A percentile compares a stretch with the other conserved stretches of the same genome.
These are phyloP conservation scores for Notolabrus celidotus DNA, from an alignment of 2,797 vertebrate genomes.

Conservation along the genomic window DNA sequence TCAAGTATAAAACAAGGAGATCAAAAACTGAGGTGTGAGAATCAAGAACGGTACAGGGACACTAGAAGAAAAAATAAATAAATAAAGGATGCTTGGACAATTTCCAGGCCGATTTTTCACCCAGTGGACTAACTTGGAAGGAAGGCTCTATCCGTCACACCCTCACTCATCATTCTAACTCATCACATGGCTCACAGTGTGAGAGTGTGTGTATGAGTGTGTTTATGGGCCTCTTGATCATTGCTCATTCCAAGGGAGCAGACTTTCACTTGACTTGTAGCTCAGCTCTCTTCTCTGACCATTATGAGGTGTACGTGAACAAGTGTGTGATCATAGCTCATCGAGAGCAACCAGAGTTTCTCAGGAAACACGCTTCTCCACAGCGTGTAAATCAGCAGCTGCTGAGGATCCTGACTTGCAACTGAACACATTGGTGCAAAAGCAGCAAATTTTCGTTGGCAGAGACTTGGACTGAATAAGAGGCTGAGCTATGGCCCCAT, in stretches of 20 bases:
- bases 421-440: slow-evolving; percentile 29
- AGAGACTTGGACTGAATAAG: slow-evolving; percentile 13
- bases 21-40: background rate
- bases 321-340: slow-evolving; percentile 43
- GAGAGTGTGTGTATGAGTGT: slow-evolving; percentile 10
- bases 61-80: background rate
- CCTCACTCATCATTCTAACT: slow-evolving; percentile 48
- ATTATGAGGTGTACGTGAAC: slow-evolving; percentile 18
- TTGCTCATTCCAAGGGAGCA: slow-evolving; percentile 34
- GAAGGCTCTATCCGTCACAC: slow-evolving; percentile 53
- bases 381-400: slow-evolving; percentile 33
- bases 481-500: slow-evolving; percentile 11
- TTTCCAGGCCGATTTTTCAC: slow-evolving; percentile 48
- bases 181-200: slow-evolving; percentile 33
- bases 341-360: slow-evolving; percentile 35
- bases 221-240: slow-evolving; percentile 37
- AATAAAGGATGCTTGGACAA: slow-evolving; percentile 23
- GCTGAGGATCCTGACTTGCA: slow-evolving; percentile 17
- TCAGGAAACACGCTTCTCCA: slow-evolving; percentile 19
- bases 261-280: slow-evolving; percentile 36
- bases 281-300: slow-evolving; percentile 35
- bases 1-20: background rate
- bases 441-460: slow-evolving; percentile 19
- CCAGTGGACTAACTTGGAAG: slow-evolving; percentile 43
- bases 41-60: background rate